These are phyloP conservation scores for Rousettus madagascariensis DNA, from an alignment of 2,797 vertebrate species.

Conservation along the genomic window DNA sequence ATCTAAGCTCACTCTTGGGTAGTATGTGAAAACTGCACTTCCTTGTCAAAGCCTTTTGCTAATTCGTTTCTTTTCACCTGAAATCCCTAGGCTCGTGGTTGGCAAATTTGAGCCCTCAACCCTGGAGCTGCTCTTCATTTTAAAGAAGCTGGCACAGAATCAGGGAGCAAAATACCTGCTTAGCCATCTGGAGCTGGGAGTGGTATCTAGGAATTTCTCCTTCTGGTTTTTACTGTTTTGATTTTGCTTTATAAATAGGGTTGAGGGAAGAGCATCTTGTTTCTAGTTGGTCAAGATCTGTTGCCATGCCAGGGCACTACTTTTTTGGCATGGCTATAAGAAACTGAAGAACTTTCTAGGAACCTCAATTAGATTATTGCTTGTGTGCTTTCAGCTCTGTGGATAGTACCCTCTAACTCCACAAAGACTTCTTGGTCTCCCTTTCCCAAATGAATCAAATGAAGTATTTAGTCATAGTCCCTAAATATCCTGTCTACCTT, in stretches of 20 bases:
- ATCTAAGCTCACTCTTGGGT: not conserved
- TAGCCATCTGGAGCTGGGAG: not conserved
- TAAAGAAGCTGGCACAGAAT: constrained; percentile 12
- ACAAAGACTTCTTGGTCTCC: not conserved
- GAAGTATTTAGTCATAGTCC: not conserved
- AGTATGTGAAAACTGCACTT: not conserved
- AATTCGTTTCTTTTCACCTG: constrained; percentile 17
- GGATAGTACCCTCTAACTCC: not conserved
- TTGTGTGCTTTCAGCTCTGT: not conserved
- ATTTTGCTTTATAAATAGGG: constrained; percentile 38
- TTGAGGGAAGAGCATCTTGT: constrained; percentile 19
- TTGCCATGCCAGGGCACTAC: not conserved
- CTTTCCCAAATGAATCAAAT: not conserved
- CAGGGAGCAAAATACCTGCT: not conserved
- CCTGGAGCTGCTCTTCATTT: constrained; percentile 29
- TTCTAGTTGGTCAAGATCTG: not conserved
- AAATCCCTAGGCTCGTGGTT: not conserved
- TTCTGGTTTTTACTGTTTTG: constrained; percentile 20
- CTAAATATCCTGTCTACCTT: not conserved
- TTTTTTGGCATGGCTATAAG: not conserved
- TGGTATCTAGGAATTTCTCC: constrained; percentile 38
- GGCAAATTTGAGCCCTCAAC: constrained; percentile 24
- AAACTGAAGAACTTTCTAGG: constrained; percentile 37
- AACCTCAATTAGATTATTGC: constrained; percentile 24
- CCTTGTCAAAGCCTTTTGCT: not conserved